Base-by-base conservation (phyloP, 2,797 vertebrate genomes). In the Aldrovandia affinis region DNA sequence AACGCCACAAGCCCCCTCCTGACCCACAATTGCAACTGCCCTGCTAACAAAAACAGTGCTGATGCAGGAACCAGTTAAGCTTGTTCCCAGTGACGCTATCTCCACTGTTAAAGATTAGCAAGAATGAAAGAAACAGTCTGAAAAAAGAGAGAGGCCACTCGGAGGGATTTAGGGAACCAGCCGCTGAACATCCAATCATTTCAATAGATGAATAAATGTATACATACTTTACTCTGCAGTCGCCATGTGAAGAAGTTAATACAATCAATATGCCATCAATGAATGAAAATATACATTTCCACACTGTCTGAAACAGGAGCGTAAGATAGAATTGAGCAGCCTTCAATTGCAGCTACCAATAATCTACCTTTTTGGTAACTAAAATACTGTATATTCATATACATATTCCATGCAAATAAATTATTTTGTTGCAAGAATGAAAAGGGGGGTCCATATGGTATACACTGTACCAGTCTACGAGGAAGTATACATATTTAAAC, bases 201-300 rank as follows among this genome's bases (percentile, higher is more conserved):
- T 78, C 0, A 85, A 87, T 68, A 90, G 89, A 89, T 44, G 87
- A 91, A 89, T 86, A 88, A 88, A 92, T 88, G 75, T 18, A 81
- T 86, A 91, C 90, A 92, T 93, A 92, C 90, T 92, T 92, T 91
- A 92, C 87, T 90, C 92, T 93, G 90, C 84, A 88, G 87, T 87
- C 88, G 87, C 85, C 88, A 83, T 80, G 83, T 89, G 88, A 90
- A 85, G 90, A 85, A 92, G 85, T 89, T 92, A 54, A 88, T 30
- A 92, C 9, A 85, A 85, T 89, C 81, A 89, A 88, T 80, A 70
- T 77, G 22, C 6, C 39, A 77, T 77, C 39, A 77, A 47, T 47
- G 2, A 44, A 47, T 73, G 68, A 25, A 42, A 20, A 4, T 18
- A 36, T 36, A 33, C 68, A 73, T 36, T 42, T 73, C 5, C 20